Evolutionary conservation across 37 sponge, comb jelly and placozoan genomes (phyloP), one percentile per base, ranked within the genome.

Genomic region (Agelas oroides): DNA sequence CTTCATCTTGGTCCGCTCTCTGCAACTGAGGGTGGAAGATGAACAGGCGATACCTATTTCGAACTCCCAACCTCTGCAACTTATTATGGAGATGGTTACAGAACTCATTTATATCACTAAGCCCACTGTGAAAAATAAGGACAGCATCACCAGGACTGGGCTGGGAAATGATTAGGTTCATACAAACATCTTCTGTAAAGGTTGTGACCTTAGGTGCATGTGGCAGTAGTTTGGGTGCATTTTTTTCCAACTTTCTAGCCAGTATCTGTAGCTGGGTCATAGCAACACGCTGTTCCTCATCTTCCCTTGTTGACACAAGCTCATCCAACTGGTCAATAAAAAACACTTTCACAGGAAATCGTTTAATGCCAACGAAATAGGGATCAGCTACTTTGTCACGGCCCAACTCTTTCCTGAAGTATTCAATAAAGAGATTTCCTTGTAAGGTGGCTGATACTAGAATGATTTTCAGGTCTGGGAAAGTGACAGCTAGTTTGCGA

Each of bases 371-470:
- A 0, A 89, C 84, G 63, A 70, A 83, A 19, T 53, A 23, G 14
- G 90, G 84, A 2, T 28, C 57, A 28, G 79, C 28, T 14, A 89
- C 90, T 2, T 77, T 36, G 30, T 38, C 5, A 12, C 37, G 35
- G 27, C 86, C 65, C 35, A 84, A 63, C 1, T 38, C 69, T 39
- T 72, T 28, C 31, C 34, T 27, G 58, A 89, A 89, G 62, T 89
- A 89, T 8, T 71, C 12, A 54, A 75, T 59, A 30, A 82, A 71
- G 17, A 89, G 73, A 15, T 35, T 33, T 0, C 73, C 84, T 19
- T 89, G 83, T 63, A 89, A 69, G 0, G 90, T 89, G 63, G 90
- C 90, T 15, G 90, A 89, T 84, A 89, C 83, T 1, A 89, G 60
- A 17, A 89, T 65, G 18, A 89, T 61, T 61, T 89, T 89, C 23